Conservation (phyloP, 2,888 invertebrate species). For the Monoplex corrugatus region DNA sequence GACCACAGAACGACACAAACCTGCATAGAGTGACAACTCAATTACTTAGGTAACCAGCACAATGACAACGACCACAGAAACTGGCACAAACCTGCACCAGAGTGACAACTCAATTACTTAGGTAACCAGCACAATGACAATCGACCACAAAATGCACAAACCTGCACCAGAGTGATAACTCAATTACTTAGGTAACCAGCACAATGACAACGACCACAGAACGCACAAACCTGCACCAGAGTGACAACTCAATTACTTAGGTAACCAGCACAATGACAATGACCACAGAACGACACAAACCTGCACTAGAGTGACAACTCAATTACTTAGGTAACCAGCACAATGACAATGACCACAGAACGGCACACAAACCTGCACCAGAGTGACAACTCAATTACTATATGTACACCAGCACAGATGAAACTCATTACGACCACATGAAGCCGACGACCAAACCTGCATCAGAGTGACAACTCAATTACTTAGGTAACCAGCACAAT, state of each 20-base stretch:
- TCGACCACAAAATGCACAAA: conserved; percentile 96
- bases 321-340: too few species aligned
- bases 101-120: too few species aligned
- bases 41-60: too few species aligned
- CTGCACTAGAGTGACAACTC: not conserved
- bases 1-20: not conserved
- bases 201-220: conserved; percentile 87
- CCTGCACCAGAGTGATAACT: conserved; percentile 82
- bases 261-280: not conserved
- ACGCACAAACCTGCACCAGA: conserved; percentile 88
- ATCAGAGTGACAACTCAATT: conserved; percentile 24
- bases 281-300: not conserved
- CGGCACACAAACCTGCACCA: not conserved
- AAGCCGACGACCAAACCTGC: conserved; percentile 92
- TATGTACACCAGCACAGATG: too few species aligned
- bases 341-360: not conserved
- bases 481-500: too few species aligned
- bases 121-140: too few species aligned
- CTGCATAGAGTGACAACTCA: not conserved
- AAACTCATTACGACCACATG: conserved; percentile 94
- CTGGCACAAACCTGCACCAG: too few species aligned
- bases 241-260: too few species aligned
- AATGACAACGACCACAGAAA: too few species aligned
- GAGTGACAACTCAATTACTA: too few species aligned
- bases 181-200: too few species aligned